Evolutionary conservation across 2,888 invertebrate genomes (phyloP).

Genomic region (Latrodectus hesperus): DNA sequence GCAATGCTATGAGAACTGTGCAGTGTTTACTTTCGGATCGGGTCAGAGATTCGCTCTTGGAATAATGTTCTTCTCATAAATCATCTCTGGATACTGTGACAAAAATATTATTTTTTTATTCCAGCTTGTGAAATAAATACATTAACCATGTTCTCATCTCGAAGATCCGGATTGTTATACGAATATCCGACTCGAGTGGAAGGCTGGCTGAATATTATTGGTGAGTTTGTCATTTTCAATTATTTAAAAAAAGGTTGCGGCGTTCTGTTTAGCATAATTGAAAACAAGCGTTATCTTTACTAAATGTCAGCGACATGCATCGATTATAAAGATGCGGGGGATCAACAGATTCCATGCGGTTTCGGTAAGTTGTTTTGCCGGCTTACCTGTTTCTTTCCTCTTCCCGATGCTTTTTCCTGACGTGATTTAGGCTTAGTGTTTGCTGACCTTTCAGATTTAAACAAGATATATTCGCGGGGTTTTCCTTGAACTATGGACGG

Average conservation of each 20-base stretch:
- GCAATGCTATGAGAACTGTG: background rate
- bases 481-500: background rate
- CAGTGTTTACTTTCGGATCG: background rate
- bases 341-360: conserved; percentile 74
- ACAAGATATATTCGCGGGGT: background rate
- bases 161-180: conserved; percentile 53
- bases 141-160: conserved; percentile 33
- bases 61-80: background rate
- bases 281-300: too few species aligned
- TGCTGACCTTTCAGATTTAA: background rate
- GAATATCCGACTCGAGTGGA: conserved; percentile 79
- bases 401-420: conserved; percentile 25
- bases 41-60: conserved; percentile 5
- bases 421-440: conserved; percentile 44
- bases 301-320: too few species aligned
- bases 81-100: background rate
- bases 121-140: background rate
- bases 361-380: conserved; percentile 18
- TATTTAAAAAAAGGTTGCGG: too few species aligned
- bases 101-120: background rate
- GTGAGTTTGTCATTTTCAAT: conserved; percentile 75
- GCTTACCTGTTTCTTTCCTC: conserved; percentile 44
- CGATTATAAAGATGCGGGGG: conserved; percentile 70
- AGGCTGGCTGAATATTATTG: conserved; percentile 80
- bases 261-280: too few species aligned